Evolutionary conservation across 1,140 invertebrate genomes (phyloP).

Genomic region (Drosophila lacteicornis): DNA sequence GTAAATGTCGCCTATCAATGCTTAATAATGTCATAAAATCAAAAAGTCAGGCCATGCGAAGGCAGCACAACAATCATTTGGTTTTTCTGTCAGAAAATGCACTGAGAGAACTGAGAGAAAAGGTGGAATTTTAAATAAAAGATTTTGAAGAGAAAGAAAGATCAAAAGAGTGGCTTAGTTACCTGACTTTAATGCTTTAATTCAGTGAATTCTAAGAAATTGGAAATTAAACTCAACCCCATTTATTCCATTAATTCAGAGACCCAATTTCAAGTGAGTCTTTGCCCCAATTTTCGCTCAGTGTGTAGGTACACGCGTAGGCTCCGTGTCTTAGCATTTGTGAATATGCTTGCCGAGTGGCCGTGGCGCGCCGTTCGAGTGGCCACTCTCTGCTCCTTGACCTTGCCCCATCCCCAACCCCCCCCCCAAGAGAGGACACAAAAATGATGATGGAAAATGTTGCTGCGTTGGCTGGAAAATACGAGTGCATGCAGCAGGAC

Average conservation of each 20-base stretch:
- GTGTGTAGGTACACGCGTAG: conserved; percentile 1
- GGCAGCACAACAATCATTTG: conserved; percentile 33
- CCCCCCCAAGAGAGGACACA: too few species aligned
- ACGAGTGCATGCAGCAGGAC: conserved; percentile 7
- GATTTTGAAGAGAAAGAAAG: too few species aligned
- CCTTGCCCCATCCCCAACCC: conserved; percentile 18
- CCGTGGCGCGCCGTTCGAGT: conserved; percentile 58
- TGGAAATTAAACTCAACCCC: too few species aligned
- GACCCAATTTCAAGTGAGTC: too few species aligned
- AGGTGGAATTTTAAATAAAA: background rate
- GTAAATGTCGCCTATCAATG: conserved; percentile 67
- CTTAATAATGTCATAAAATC: conserved; percentile 70
- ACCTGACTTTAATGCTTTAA: too few species aligned
- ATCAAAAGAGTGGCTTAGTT: background rate
- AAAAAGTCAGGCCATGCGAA: conserved; percentile 34
- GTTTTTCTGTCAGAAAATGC: background rate
- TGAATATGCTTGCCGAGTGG: conserved; percentile 13
- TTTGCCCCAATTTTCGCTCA: background rate
- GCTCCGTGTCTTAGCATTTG: conserved; percentile 17
- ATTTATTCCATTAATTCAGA: too few species aligned
- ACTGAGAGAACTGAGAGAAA: conserved; percentile 6
- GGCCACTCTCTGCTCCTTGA: conserved; percentile 63
- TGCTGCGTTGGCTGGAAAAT: conserved; percentile 43
- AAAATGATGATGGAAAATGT: conserved; percentile 20
- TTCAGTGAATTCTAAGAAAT: too few species aligned